These are phyloP conservation scores for Polypedilum vanderplanki DNA, from an alignment of 1,140 invertebrate species.

Conservation along the genomic window DNA sequence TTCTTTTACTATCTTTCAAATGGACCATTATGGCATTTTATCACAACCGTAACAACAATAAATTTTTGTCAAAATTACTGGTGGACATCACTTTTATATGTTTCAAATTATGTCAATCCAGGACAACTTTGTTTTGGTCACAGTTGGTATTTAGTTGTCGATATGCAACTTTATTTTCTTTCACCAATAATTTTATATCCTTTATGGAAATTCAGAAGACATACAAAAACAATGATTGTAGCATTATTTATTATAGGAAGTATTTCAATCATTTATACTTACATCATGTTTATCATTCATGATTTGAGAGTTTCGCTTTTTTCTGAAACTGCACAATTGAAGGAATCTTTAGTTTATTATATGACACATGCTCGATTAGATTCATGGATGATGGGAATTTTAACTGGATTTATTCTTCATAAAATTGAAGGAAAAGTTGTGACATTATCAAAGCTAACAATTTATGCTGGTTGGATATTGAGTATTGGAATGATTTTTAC, in stretches of 20 bases:
- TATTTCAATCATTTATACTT: not conserved
- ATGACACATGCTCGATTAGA: not conserved
- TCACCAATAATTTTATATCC: conserved; percentile 8
- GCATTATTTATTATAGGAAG: not conserved
- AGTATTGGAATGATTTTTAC: not conserved
- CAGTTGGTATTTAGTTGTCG: not conserved
- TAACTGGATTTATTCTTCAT: not conserved
- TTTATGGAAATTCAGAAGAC: not conserved
- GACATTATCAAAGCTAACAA: not conserved
- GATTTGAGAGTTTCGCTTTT: not conserved
- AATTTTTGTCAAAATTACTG: not conserved
- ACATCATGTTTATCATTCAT: not conserved
- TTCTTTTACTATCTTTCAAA: not conserved
- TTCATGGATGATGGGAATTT: not conserved
- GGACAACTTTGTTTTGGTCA: not conserved
- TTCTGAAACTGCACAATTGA: not conserved
- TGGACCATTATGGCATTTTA: not conserved
- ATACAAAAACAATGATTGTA: not conserved
- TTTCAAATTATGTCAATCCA: not conserved
- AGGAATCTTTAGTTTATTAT: not conserved
- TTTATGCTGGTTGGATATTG: not conserved
- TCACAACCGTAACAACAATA: not conserved
- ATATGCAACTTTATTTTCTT: not conserved
- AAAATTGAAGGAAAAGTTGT: not conserved
- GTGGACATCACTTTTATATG: not conserved